These are phyloP conservation scores for Stegophylla sp. DNA, from an alignment of 2,888 invertebrate species.

Conservation along the genomic window DNA sequence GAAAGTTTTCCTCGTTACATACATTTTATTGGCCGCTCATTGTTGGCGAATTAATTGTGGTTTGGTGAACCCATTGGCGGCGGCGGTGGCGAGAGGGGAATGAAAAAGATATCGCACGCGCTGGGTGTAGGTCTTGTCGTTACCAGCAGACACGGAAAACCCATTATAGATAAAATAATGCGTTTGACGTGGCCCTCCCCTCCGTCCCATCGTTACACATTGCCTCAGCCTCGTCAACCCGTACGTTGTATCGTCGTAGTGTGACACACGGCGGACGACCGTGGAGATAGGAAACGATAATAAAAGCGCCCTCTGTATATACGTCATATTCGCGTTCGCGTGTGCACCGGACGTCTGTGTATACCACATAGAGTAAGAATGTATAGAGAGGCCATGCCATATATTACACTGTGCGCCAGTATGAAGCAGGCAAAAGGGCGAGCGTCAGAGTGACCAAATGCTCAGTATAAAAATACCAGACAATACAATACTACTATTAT, in stretches of 20 bases:
- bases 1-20: slow-evolving; percentile 34
- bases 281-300: slow-evolving; percentile 21
- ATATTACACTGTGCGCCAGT: too few relatives aligned
- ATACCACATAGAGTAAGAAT: too few relatives aligned
- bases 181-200: slow-evolving; percentile 35
- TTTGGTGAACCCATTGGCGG: slow-evolving; percentile 6
- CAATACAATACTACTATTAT: too few relatives aligned
- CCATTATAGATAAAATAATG: slow-evolving; percentile 59
- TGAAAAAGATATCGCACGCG: slow-evolving; percentile 2
- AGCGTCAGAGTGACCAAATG: too few relatives aligned
- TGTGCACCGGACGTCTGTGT: too few relatives aligned
- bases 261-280: neutral
- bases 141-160: slow-evolving; percentile 55
- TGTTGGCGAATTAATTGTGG: slow-evolving; percentile 43
- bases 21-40: slow-evolving; percentile 31
- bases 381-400: too few relatives aligned
- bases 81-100: neutral
- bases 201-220: neutral
- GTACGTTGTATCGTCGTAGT: neutral
- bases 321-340: slow-evolving; percentile 27
- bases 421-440: too few relatives aligned
- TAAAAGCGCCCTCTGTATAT: too few relatives aligned
- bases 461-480: too few relatives aligned
- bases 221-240: neutral
- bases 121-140: slow-evolving; percentile 38